Conservation (phyloP, 2,888 invertebrate genomes). For the Hydrotaea cyrtoneurina region DNA sequence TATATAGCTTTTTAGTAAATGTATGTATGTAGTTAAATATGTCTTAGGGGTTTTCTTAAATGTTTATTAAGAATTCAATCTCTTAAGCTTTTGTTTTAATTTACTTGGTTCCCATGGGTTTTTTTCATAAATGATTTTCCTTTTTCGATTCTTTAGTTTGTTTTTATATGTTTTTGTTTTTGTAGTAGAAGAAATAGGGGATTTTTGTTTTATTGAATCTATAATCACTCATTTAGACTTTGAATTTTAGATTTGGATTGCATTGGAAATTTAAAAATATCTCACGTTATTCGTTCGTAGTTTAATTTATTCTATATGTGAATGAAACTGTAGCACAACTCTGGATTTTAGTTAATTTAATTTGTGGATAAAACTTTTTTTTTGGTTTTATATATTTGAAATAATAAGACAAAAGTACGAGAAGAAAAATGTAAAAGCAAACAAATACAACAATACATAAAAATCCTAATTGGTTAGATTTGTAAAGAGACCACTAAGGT, state of each 20-base stretch:
- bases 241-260: no score
- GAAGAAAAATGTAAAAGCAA: neutral
- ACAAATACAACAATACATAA: neutral
- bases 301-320: neutral
- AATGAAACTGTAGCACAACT: constrained; percentile 28
- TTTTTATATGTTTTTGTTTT: neutral
- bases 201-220: no score
- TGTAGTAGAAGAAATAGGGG: no score
- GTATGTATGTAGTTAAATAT: neutral
- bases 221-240: no score
- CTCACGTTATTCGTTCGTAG: neutral
- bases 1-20: constrained; percentile 6
- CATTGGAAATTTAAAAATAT: no score
- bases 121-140: constrained; percentile 6
- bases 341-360: constrained; percentile 15
- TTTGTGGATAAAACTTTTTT: constrained; percentile 8
- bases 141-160: constrained; percentile 23
- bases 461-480: no score
- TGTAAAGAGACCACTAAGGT: no score
- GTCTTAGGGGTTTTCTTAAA: neutral
- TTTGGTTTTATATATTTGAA: neutral
- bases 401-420: neutral
- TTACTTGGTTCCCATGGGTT: constrained; percentile 61
- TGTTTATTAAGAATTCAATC: neutral
- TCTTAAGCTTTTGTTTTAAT: constrained; percentile 20